phyloP scores from a whole-genome alignment of 2,113 vertebrate genomes.

The Dicerorhinus sumatrensis region DNA sequence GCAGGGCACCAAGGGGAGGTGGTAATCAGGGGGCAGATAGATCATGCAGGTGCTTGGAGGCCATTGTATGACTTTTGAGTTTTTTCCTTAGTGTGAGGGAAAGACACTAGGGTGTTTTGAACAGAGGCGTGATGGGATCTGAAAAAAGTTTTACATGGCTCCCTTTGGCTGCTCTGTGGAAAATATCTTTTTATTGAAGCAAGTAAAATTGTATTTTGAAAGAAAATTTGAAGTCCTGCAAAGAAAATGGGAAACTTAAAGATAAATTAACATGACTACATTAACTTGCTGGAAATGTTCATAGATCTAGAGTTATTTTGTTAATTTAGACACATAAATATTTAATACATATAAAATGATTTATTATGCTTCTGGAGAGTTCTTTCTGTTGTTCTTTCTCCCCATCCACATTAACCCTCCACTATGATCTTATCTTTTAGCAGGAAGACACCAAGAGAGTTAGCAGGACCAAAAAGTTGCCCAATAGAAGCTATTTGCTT shows the following conservation, averaged over 20 bases:
- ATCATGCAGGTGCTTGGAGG: not conserved
- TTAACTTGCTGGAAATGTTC: not conserved
- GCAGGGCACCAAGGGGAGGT: rapidly evolving
- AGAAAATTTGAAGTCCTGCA: not conserved
- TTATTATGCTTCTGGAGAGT: not conserved
- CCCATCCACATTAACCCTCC: not conserved
- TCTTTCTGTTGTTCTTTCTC: not conserved
- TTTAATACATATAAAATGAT: not conserved
- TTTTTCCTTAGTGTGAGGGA: not conserved
- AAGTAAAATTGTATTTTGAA: constrained; percentile 1
- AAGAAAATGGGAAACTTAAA: not conserved
- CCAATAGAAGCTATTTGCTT: not conserved
- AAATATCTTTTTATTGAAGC: not conserved
- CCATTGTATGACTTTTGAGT: not conserved
- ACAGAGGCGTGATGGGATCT: not conserved
- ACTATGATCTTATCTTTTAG: not conserved
- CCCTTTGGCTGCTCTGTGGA: not conserved
- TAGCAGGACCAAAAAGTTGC: not conserved
- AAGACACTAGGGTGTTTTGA: not conserved
- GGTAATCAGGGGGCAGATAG: not conserved
- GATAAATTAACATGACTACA: constrained; percentile 1
- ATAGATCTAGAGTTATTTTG: not conserved
- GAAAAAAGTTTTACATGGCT: not conserved
- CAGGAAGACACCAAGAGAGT: not conserved
- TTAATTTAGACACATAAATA: not conserved